A percentile compares a stretch with the other conserved stretches of the same genome.
Evolutionary conservation across 2,888 invertebrate species (phyloP).

Genomic region (Drosophila antonietae): DNA sequence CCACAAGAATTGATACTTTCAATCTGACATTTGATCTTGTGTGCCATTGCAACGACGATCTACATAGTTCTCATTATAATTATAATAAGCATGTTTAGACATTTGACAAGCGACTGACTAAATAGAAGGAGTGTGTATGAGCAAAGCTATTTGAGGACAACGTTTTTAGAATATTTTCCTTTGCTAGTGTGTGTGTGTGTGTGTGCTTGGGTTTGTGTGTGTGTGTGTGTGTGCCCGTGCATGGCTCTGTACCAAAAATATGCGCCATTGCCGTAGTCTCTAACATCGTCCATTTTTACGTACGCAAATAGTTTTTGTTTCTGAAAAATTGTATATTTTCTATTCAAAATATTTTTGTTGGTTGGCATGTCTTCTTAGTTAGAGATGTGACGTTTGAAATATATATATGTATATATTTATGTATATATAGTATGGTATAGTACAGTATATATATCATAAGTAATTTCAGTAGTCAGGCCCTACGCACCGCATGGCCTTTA

Average conservation of each 20-base stretch:
- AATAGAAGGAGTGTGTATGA: conserved; percentile 61
- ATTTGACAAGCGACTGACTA: conserved; percentile 59
- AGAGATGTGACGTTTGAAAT: conserved; percentile 65
- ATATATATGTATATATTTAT: conserved; percentile 23
- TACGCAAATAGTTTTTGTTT: conserved; percentile 71
- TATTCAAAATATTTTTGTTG: conserved; percentile 53
- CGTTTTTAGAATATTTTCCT: conserved; percentile 63
- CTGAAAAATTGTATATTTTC: conserved; percentile 67
- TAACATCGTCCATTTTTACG: conserved; percentile 67
- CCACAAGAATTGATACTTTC: neutral
- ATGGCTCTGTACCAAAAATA: conserved; percentile 68
- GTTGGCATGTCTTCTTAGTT: conserved; percentile 57
- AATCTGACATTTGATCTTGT: conserved; percentile 37
- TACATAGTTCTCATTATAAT: conserved; percentile 48
- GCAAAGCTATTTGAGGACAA: conserved; percentile 59
- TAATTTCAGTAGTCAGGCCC: conserved; percentile 57
- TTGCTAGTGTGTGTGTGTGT: conserved; percentile 26
- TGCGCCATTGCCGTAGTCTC: conserved; percentile 66
- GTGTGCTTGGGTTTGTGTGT: neutral
- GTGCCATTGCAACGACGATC: conserved; percentile 21
- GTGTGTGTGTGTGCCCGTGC: conserved; percentile 44
- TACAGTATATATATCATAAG: conserved; percentile 35
- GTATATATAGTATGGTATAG: conserved; percentile 19
- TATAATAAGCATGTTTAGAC: conserved; percentile 53
- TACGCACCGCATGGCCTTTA: conserved; percentile 54